Evolutionary conservation across 2,888 invertebrate species (phyloP), one percentile per base, ranked within the genome.

Genomic region (Cataglyphis livida): DNA sequence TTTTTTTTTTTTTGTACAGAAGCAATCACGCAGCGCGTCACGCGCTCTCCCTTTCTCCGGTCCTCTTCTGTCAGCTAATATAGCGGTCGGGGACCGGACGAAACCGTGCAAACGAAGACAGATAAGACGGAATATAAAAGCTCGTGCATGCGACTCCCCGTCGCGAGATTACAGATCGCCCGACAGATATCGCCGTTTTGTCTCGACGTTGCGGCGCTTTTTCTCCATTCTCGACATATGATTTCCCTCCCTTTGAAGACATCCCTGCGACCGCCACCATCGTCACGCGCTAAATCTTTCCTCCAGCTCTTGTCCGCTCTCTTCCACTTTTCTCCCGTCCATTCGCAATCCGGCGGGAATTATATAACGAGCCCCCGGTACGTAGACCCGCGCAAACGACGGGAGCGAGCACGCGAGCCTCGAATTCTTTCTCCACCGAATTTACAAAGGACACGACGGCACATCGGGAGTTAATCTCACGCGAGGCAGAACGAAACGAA

Each of bases 161-260:
- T 48, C 61, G 48, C 71, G 73, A 89, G 82, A 82, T 87, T 75
- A 21, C 87, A 74, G 88, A 89, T 87, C 84, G 78, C 66, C 83
- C 75, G 74, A 32, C 83, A 65, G 70, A 79, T 79, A 71, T 79
- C 28, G 35, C n/a, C 74, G 75, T 51, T 51, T 7, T 62, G 76
- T 70, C 61, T 59, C 82, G 25, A 25, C 76, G 21, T 62, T 64
- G 76, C 54, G 54, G 79, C 51, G n/a, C 41, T 73, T 71, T 84
- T 66, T 83, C 85, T 83, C 83, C 81, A 88, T 86, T 89, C 62
- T 66, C 51, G 66, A 84, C 84, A 85, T 66, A 86, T 84, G 89
- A 88, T 88, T 88, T 87, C 79, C 86, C 78, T 82, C 86, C 89
- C 88, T 86, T 88, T 86, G 86, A 88, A 88, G 81, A 83, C 57